Conservation (phyloP, 2,797 vertebrate species). For the Mus spretus region DNA sequence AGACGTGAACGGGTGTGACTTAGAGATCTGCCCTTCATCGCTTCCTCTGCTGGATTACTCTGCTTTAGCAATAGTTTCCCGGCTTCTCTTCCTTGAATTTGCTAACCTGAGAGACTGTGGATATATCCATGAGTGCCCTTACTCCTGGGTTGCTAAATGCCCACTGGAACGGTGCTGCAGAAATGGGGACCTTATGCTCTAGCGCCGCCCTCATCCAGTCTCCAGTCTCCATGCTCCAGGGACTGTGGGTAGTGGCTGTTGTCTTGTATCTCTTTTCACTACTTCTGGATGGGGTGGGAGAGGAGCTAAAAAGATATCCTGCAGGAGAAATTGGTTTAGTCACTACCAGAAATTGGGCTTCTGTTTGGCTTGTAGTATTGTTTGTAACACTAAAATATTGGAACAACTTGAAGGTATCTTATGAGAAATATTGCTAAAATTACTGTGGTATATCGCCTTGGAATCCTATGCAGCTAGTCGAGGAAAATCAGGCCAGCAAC, state of each 20-base stretch:
- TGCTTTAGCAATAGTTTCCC: background rate
- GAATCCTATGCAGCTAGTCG: background rate
- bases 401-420: background rate
- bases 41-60: background rate
- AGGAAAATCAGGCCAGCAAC: background rate
- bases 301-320: background rate
- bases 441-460: background rate
- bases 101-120: background rate
- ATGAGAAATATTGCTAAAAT: background rate
- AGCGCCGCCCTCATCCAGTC: background rate
- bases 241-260: background rate
- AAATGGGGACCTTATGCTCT: background rate
- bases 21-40: background rate
- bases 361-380: background rate
- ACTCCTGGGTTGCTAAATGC: background rate
- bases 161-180: background rate
- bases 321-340: background rate
- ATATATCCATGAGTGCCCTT: slow-evolving; percentile 5
- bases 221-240: background rate
- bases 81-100: slow-evolving; percentile 9
- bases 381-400: slow-evolving; percentile 5
- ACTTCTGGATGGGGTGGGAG: background rate
- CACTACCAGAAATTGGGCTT: background rate
- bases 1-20: background rate
- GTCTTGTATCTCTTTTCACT: background rate